Base-by-base conservation (phyloP, 1,140 invertebrate species). In the Tetragonula clypearis region DNA sequence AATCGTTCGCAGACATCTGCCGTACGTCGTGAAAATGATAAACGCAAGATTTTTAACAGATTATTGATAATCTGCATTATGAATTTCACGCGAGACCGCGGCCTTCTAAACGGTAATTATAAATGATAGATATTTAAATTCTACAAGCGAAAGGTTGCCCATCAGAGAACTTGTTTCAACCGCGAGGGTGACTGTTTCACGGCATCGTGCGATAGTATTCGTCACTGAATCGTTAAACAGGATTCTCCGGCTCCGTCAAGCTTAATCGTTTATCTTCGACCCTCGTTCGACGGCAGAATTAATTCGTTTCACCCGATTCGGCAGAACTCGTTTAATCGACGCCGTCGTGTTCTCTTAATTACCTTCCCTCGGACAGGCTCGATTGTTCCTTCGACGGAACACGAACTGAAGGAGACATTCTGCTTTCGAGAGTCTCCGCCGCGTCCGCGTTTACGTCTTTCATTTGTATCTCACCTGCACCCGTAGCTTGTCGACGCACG, bases 311-410 rank as follows among this genome's bases (percentile, higher is more conserved):
- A 74, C 84, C 77, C 71, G 79, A 86, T 86, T 86, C 88, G 81
- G 69, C 78, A 78, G 79, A 68, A 90, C 79, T 86, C 80, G 83
- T 90, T 90, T 90, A 90, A 90, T 90, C 89, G 75, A 86, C 88
- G 77, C 83, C 86, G 83, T 84, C 86, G 77, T 86, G 80, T 90
- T 79, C 80, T 79, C 84, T 90, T 90, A 90, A 90, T 90, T 90
- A 90, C 80, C 78, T 87, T 87, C 68, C 77, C 68, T 87, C 88
- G 60, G 80, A 87, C 88, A 85, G 81, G 60, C 65, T 79, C 88
- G 86, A 90, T 90, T 90, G 88, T 90, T 90, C 65, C 79, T 41
- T 71, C 80, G 76, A 77, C 79, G 76, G 30, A 68, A 87, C 79
- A 90, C 79, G 69, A 83, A 86, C n/a, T 26, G 41, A 58, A 66